These are phyloP conservation scores for Rynchops niger DNA, from an alignment of 2,113 vertebrate species.

Conservation along the genomic window DNA sequence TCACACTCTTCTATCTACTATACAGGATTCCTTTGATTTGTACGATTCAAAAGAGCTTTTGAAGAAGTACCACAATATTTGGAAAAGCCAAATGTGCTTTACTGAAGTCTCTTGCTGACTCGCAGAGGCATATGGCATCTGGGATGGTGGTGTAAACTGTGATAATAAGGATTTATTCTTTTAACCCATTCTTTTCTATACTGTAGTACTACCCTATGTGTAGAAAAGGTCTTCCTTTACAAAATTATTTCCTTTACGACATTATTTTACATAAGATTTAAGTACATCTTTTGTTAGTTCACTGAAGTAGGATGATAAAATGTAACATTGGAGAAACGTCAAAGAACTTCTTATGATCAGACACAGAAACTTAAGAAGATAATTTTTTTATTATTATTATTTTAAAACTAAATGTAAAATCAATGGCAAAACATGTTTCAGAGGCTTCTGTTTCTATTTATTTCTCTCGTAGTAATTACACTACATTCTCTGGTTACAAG, in stretches of 20 bases:
- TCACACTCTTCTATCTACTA: not conserved
- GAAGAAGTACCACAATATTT: not conserved
- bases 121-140: not conserved
- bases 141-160: not conserved
- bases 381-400: too few species aligned
- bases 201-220: not conserved
- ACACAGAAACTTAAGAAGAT: not conserved
- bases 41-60: not conserved
- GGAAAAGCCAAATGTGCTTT: not conserved
- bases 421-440: not conserved
- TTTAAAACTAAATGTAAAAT: too few species aligned
- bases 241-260: not conserved
- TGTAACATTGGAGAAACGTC: not conserved
- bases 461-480: not conserved
- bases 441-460: not conserved
- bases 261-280: not conserved
- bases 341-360: not conserved
- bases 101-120: not conserved
- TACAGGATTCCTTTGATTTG: not conserved
- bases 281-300: not conserved
- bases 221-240: not conserved
- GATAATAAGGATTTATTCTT: conserved; percentile 44
- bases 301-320: not conserved
- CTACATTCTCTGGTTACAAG: not conserved
- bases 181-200: conserved; percentile 39